A percentile compares a stretch with the other conserved stretches of the same genome.
Evolutionary conservation across 2,113 vertebrate genomes (phyloP).

Genomic region (Laterallus jamaicensis): DNA sequence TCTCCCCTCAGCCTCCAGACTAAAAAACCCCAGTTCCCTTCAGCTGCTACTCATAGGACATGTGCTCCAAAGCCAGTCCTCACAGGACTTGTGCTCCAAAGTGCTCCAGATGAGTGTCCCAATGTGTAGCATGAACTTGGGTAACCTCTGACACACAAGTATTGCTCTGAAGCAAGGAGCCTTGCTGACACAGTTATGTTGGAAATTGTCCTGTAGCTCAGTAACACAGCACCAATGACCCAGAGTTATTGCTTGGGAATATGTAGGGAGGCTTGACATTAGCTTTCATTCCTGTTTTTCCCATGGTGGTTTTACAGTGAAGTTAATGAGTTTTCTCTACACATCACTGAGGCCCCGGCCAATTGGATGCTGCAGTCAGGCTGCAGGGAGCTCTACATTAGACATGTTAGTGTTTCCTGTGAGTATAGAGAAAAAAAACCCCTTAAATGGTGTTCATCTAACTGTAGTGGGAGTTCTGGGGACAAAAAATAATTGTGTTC

Average conservation of each 20-base stretch:
- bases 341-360: neutral
- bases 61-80: no score
- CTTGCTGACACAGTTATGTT: neutral
- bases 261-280: neutral
- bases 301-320: neutral
- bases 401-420: neutral
- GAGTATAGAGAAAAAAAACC: neutral
- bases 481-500: neutral
- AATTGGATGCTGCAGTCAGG: neutral
- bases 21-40: no score
- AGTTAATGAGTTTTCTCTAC: neutral
- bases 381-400: neutral
- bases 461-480: neutral
- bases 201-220: neutral
- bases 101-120: neutral
- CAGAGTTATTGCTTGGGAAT: neutral
- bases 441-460: neutral
- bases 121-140: neutral
- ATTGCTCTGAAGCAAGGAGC: neutral
- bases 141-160: neutral
- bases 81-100: no score
- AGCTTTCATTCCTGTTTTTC: neutral
- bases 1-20: no score
- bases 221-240: neutral
- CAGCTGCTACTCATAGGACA: no score